Evolutionary conservation across 2,797 vertebrate genomes (phyloP).

Genomic region (Sebastolobus alascanus): DNA sequence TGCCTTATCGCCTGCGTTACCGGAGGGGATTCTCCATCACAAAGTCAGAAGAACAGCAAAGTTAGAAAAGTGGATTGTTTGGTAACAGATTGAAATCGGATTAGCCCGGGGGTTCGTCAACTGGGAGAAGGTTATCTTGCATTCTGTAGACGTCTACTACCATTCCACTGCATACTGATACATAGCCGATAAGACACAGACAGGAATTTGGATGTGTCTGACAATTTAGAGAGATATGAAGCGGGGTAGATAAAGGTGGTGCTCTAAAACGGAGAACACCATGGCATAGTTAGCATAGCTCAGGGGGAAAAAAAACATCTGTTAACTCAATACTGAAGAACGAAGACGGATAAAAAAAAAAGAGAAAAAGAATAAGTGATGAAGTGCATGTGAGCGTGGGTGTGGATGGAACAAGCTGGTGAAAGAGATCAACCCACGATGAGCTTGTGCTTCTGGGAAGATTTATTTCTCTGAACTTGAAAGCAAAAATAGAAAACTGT

Average conservation of each 20-base stretch:
- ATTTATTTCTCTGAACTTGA: constrained; percentile 7
- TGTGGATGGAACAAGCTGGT: constrained; percentile 5
- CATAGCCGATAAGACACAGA: constrained; percentile 10
- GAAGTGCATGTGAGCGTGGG: neutral
- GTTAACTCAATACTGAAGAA: neutral
- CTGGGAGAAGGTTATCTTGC: constrained; percentile 21
- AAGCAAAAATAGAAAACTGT: constrained; percentile 12
- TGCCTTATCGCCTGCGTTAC: neutral
- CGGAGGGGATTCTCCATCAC: constrained; percentile 14
- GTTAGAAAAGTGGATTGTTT: constrained; percentile 11
- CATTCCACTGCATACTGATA: constrained; percentile 17
- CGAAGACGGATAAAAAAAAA: neutral
- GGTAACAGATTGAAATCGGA: neutral
- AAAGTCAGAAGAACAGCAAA: neutral
- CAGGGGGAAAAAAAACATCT: neutral
- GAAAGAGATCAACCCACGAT: constrained; percentile 7
- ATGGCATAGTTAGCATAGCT: constrained; percentile 1
- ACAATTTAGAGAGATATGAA: constrained; percentile 9
- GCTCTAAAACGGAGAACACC: constrained; percentile 10
- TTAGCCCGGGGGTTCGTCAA: neutral
- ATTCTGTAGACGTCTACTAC: neutral
- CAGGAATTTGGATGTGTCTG: constrained; percentile 13
- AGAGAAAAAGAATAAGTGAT: neutral
- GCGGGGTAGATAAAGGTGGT: constrained; percentile 20
- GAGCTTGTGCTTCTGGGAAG: neutral